Base-by-base conservation (phyloP, 2,888 invertebrate species). In the Drosophila austrosaltans region DNA sequence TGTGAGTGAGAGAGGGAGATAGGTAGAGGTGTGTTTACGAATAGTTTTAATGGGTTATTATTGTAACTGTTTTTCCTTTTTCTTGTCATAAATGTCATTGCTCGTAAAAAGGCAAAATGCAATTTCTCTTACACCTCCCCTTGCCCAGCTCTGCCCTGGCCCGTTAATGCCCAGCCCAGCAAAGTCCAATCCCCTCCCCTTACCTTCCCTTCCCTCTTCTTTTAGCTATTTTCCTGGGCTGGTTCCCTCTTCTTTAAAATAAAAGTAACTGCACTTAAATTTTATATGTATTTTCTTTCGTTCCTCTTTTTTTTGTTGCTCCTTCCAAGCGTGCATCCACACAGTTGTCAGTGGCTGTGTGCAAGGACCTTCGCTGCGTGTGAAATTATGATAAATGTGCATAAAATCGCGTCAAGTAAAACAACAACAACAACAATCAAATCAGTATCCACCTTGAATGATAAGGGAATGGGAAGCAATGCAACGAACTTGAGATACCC, bases 21-120 rank as follows among this genome's bases (percentile, higher is more conserved):
- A 16, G 42, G 22, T 32, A 75, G 69, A 76, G 87, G 81, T 87
- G 75, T 89, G 88, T 86, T 81, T 72, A 68, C 75, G 86, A 88
- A 87, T 88, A 87, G 88, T 89, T 87, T 89, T 87, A 89, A 87
- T 87, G 87, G 87, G 76, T 89, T 88, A 87, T 86, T 83, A 78
- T 79, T 67, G 80, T 80, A 81, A 76, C 75, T 69, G 75, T 75
- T 63, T 42, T 54, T 40, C 59, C 67, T 61, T 67, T 53, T 64
- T 63, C 20, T 60, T 79, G 82, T 75, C 82, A 84, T 81, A 84
- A 87, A 87, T 84, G 87, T 82, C 83, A 75, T 79, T 76, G 79
- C 68, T 85, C 83, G 82, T 87, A 85, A 85, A 48, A 87, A 81
- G 81, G 87, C 81, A 68, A 86, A 87, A 85, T 87, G 85, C 88